Base-by-base conservation (phyloP, 2,888 invertebrate species). In the Pandemis corylana region DNA sequence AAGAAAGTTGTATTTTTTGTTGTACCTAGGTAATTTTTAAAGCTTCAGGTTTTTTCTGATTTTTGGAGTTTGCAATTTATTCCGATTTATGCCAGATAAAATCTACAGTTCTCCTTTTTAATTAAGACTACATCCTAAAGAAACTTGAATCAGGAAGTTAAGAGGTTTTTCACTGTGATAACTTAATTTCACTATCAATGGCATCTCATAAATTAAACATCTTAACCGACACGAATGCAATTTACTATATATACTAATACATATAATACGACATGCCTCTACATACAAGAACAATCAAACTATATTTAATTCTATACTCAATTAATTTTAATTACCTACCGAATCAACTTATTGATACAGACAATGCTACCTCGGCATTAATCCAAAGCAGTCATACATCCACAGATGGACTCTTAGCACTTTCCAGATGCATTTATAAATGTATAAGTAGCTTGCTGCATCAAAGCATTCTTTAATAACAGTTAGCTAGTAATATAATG, bases 391-490 rank as follows among this genome's bases (percentile, higher is more conserved):
- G 36, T 56, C 46, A 49, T 62, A 61, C 69, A 53, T 62, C n/a
- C 12, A 10, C 12, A 15, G 42, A 2, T 36, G n/a, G n/a, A n/a
- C n/a, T n/a, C n/a, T n/a, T n/a, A n/a, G 41, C 65, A 70, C 74
- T 75, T 75, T 75, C 74, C 51, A 66, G 49, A 36, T 66, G 66
- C 74, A 75, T n/a, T 75, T 70, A 75, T 75, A 67, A 75, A 75
- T 75, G 41, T 46, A 61, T 66, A 41, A 75, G 66, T 28, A 62
- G 53, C 66, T 70, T 46, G 53, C 62, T 66, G 70, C 70, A 62
- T 65, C 61, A 10, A 59, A 12, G 69, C 56, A 59, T 44, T 65
- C 41, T 28, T 51, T 49, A 36, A 36, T 36, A 36, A 36, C 28
- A 36, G 28, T 36, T 36, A 36, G 28, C 28, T 36, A 36, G 28